Base-by-base conservation (phyloP, 2,888 invertebrate genomes). In the Drosophila ezoana region DNA sequence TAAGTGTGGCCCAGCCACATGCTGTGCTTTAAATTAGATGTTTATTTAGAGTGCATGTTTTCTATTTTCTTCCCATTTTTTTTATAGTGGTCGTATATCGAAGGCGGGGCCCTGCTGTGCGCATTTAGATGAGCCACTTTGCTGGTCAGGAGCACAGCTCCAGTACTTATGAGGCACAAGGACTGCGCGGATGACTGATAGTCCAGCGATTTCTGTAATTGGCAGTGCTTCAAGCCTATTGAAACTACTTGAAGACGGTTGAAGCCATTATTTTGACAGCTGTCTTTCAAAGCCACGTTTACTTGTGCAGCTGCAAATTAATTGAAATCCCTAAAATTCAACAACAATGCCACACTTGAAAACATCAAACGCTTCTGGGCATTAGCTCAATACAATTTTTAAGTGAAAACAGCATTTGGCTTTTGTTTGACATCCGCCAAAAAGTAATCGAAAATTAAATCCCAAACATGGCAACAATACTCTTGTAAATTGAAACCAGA, bases 1-100 rank as follows among this genome's bases (percentile, higher is more conserved):
- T 81, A 81, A 68, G 57, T 74, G 54, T 20, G 20, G 64, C 20
- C 44, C 18, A 28, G 37, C 48, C 61, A 51, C 81, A 69, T 40
- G 77, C 67, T 60, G 64, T 38, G 76, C 69, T 56, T 76, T 59
- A 75, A 79, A 75, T 71, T 51, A 49, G 18, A 37, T 37, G 45
- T 18, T 43, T 41, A 59, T 40, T 40, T 44, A 40, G 20, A 9
- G 20, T 13, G 28, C 28, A 28, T 28, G 28, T 28, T 28, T 28
- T 8, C 28, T 8, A 28, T 54, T 35, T 33, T 23, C 9, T 35
- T 13, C 23, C 10, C 11, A 20, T 47, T 9, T 13, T 33, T 35
- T 14, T 18, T 33, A 18, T 52, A 32, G n/a, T 14, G 13, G 38
- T 18, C n/a, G 13, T 41, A 18, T 11, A 57, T 41, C 20, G 13